Base-by-base conservation (phyloP, 2,888 invertebrate genomes). In the Boloria euphrosyne region DNA sequence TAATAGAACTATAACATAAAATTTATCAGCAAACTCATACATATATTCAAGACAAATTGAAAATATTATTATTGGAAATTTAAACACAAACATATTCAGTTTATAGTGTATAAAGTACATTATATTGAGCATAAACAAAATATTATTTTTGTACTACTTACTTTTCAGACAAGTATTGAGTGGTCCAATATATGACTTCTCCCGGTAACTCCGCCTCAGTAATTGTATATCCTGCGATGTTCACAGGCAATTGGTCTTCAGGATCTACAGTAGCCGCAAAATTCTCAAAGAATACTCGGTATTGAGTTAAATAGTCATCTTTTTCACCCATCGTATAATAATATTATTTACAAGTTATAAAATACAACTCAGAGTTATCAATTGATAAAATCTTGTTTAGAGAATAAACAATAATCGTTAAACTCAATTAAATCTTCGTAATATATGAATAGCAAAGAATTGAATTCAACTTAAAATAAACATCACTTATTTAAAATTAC, bases 91-190 rank as follows among this genome's bases (percentile, higher is more conserved):
- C 22, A 2, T 22, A 22, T 22, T 22, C 22, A 22, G 22, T 22
- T 2, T 3, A 22, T 22, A 22, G 22, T 17, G 17, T 4, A 3
- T 38, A 13, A 1, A 55, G 22, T n/a, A 22, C 18, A 55, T 22
- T 18, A 3, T 14, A 22, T 38, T 13, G 18, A 43, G 4, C 17
- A 6, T 5, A 10, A 22, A 18, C 18, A 51, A 4, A 7, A 17
- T 51, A 60, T 51, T 51, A 50, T 38, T 66, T 67, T 17, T 59
- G 6, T 49, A n/a, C 10, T 49, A 93, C 95, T 95, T 90, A 96
- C 96, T 95, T 95, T 86, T 95, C 94, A 75, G 94, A 94, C 78
- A 96, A 93, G 89, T 96, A 96, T 83, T 96, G 95, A 65, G 95
- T 93, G 59, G 94, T 94, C 95, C 96, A 96, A 85, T 95, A 95